Evolutionary conservation across 1,140 invertebrate species (phyloP).

Genomic region (Goniozus legneri): DNA sequence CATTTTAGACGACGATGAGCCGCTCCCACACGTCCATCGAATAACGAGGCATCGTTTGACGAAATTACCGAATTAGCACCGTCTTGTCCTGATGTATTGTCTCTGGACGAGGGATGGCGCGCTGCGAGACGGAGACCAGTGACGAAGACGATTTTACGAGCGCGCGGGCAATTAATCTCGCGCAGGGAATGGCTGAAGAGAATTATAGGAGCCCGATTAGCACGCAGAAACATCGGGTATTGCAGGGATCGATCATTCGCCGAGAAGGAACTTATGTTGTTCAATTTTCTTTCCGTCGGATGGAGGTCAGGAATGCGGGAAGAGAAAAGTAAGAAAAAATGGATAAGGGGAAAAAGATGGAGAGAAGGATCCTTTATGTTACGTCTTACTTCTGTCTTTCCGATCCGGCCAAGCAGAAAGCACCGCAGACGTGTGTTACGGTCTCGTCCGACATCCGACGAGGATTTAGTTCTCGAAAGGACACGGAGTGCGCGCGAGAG

Average conservation of each 20-base stretch:
- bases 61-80: too few species aligned
- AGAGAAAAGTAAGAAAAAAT: neutral
- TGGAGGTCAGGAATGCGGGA: neutral
- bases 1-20: too few species aligned
- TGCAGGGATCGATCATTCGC: too few species aligned
- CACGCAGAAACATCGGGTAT: too few species aligned
- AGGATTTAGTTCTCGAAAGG: slow-evolving; percentile 18
- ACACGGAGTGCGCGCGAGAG: neutral
- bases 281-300: too few species aligned
- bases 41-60: too few species aligned
- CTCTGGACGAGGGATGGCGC: neutral
- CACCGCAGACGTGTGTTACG: slow-evolving; percentile 3
- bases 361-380: slow-evolving; percentile 1
- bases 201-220: slow-evolving; percentile 1
- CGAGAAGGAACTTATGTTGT: too few species aligned
- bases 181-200: slow-evolving; percentile 11
- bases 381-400: neutral
- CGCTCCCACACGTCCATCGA: too few species aligned
- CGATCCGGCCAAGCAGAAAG: neutral
- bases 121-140: neutral
- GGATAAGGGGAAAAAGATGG: neutral
- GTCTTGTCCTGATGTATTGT: too few species aligned
- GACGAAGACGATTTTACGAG: slow-evolving; percentile 14
- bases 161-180: slow-evolving; percentile 13
- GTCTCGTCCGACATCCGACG: slow-evolving; percentile 14